Evolutionary conservation across 2,113 vertebrate genomes (phyloP).

Genomic region (Vulpes vulpes): DNA sequence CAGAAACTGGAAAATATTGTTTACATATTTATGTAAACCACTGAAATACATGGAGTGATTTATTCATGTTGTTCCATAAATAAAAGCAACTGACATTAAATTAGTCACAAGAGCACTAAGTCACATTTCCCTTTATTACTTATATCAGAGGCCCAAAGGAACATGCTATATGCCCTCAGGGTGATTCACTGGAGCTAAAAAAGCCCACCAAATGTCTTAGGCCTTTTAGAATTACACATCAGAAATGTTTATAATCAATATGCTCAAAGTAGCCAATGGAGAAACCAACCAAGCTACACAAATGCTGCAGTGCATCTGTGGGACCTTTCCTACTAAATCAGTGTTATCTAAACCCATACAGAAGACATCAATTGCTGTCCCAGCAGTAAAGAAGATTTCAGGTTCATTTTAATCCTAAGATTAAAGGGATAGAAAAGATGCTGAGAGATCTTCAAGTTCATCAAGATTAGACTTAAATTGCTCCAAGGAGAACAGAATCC

Average conservation of each 20-base stretch:
- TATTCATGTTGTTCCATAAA: conserved; percentile 51
- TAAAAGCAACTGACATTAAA: conserved; percentile 59
- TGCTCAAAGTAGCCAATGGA: conserved; percentile 76
- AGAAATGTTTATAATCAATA: conserved; percentile 79
- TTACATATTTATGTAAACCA: conserved; percentile 55
- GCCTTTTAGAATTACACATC: conserved; percentile 78
- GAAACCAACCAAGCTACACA: conserved; percentile 78
- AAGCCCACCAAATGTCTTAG: conserved; percentile 81
- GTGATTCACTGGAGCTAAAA: conserved; percentile 75
- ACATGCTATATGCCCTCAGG: conserved; percentile 65
- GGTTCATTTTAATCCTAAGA: conserved; percentile 71
- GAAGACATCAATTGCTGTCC: conserved; percentile 41
- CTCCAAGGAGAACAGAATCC: conserved; percentile 68
- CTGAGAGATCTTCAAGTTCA: conserved; percentile 65
- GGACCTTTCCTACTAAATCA: neutral
- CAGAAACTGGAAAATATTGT: neutral
- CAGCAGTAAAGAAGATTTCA: conserved; percentile 60
- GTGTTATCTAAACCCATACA: neutral
- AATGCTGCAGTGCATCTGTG: conserved; percentile 55
- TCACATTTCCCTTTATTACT: conserved; percentile 10
- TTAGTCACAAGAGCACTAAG: conserved; percentile 29
- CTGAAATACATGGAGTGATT: conserved; percentile 29
- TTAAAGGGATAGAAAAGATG: conserved; percentile 69
- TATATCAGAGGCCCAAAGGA: conserved; percentile 59
- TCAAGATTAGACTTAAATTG: conserved; percentile 69